Percentiles rank a stretch among this genome's conserved stretches.
Conservation (phyloP, 1,140 invertebrate species). For the Odontomachus brunneus region DNA sequence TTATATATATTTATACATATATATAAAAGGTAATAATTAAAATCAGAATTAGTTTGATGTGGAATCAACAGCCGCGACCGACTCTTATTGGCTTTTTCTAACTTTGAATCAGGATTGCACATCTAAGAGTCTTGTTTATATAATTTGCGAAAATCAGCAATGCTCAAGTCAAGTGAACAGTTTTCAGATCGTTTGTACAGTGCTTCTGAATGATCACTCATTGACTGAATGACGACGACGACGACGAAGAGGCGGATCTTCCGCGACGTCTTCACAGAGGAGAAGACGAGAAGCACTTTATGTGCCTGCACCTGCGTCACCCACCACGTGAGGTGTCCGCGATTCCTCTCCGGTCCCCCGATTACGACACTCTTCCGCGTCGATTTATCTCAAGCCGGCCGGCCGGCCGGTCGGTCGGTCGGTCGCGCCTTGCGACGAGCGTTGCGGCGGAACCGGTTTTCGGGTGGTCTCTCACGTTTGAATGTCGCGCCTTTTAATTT, state of each 20-base stretch:
- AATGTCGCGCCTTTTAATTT: constrained; percentile 73
- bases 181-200: too few species aligned
- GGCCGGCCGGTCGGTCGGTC: constrained; percentile 33
- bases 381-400: constrained; percentile 70
- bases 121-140: too few species aligned
- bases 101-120: too few species aligned
- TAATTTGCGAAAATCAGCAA: too few species aligned
- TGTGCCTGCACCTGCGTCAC: constrained; percentile 67
- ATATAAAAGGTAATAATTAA: too few species aligned
- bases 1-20: too few species aligned
- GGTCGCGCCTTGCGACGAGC: constrained; percentile 40
- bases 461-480: constrained; percentile 67
- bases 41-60: too few species aligned
- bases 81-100: too few species aligned
- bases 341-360: constrained; percentile 66
- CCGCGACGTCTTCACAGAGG: not conserved
- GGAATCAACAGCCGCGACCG: too few species aligned
- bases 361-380: constrained; percentile 76
- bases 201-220: too few species aligned
- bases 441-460: constrained; percentile 66
- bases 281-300: not conserved
- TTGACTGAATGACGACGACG: too few species aligned
- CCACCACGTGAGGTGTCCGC: constrained; percentile 67
- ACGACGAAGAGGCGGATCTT: not conserved
- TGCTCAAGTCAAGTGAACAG: too few species aligned